These are phyloP conservation scores for Epinephelus coioides DNA, from an alignment of 2,797 vertebrate species.

Conservation along the genomic window DNA sequence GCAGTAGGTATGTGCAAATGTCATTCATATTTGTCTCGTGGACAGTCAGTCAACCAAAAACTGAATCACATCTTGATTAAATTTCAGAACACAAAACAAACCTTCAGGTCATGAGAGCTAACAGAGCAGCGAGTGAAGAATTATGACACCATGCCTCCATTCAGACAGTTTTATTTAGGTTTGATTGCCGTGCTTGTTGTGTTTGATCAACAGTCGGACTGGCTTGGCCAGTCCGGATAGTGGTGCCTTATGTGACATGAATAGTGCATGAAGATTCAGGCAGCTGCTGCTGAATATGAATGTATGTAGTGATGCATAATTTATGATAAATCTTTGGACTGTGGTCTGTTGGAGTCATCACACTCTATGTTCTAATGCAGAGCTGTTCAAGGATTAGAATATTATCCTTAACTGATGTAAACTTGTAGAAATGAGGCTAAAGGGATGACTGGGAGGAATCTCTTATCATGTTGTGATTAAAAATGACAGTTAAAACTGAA, in stretches of 20 bases:
- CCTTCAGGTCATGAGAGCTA: conserved; percentile 29
- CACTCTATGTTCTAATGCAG: conserved; percentile 21
- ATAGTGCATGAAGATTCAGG: conserved; percentile 76
- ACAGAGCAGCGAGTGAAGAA: conserved; percentile 28
- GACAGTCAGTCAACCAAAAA: conserved; percentile 38
- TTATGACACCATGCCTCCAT: neutral
- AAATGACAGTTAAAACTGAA: conserved; percentile 50
- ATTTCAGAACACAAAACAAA: conserved; percentile 30
- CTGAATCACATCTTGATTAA: conserved; percentile 48
- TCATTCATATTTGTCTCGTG: conserved; percentile 36
- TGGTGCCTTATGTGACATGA: conserved; percentile 70
- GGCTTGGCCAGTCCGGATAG: conserved; percentile 2
- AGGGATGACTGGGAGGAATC: neutral
- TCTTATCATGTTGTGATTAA: conserved; percentile 9
- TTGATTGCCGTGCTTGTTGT: conserved; percentile 33
- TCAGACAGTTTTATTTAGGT: conserved; percentile 38
- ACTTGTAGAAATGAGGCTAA: neutral
- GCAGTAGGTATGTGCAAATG: conserved; percentile 36
- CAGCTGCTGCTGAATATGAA: conserved; percentile 83
- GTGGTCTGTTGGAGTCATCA: conserved; percentile 49
- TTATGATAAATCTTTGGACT: conserved; percentile 53
- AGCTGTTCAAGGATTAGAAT: conserved; percentile 18
- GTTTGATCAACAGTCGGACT: conserved; percentile 44
- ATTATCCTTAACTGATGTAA: conserved; percentile 26
- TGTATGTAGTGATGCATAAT: conserved; percentile 76